Evolutionary conservation across 2,113 vertebrate species (phyloP).

Genomic region (Siphamia tubifer): DNA sequence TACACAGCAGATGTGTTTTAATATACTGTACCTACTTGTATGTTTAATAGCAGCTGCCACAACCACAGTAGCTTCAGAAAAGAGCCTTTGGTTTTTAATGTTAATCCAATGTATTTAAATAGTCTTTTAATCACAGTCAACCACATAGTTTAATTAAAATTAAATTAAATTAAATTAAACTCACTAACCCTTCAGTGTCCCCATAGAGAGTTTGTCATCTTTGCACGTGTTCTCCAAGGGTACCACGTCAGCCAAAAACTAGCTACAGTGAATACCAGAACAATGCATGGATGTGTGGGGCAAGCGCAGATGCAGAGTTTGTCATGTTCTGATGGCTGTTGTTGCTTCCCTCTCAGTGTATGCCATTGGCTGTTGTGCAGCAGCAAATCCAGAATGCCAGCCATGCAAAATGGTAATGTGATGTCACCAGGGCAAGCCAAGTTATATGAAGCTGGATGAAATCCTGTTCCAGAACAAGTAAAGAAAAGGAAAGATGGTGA

Average conservation of each 20-base stretch:
- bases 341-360: neutral
- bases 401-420: slow-evolving; percentile 54
- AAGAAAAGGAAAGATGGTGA: slow-evolving; percentile 14
- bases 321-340: slow-evolving; percentile 8
- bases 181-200: neutral
- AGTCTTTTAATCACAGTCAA: neutral
- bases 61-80: neutral
- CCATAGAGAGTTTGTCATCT: neutral
- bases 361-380: neutral
- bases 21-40: too few relatives aligned
- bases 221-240: neutral
- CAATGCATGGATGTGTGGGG: neutral
- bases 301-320: neutral
- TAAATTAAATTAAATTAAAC: neutral
- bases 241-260: neutral
- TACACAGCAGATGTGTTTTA: too few relatives aligned
- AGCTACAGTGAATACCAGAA: neutral
- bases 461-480: slow-evolving; percentile 19
- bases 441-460: slow-evolving; percentile 10
- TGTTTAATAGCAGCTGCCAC: neutral
- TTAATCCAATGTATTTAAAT: neutral
- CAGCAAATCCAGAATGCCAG: slow-evolving; percentile 39
- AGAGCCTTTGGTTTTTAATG: neutral
- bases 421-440: slow-evolving; percentile 28
- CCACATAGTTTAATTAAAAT: neutral